These are phyloP conservation scores for Andrena praecox DNA, from an alignment of 2,888 invertebrate genomes.

Conservation along the genomic window DNA sequence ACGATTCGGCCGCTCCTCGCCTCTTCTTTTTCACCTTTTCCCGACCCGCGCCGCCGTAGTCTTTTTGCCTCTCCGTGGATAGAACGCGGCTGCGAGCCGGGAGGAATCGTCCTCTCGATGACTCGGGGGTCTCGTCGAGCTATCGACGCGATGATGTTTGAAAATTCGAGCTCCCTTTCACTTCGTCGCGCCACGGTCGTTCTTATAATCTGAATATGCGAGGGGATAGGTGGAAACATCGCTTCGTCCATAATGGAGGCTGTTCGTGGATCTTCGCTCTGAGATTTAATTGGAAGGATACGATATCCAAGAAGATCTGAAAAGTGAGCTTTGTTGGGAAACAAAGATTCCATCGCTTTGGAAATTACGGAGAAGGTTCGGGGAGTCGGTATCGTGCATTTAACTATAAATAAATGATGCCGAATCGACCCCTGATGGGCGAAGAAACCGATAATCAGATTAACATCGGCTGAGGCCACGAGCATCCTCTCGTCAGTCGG, in stretches of 20 bases:
- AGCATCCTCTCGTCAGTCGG: slow-evolving; percentile 7
- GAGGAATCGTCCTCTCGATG: not conserved
- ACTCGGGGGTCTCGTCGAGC: not conserved
- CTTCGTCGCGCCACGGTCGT: slow-evolving; percentile 59
- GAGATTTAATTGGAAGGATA: not conserved
- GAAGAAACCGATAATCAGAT: slow-evolving; percentile 46
- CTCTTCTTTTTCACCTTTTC: not conserved
- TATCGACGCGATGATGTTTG: slow-evolving; percentile 38
- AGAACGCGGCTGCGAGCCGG: not conserved
- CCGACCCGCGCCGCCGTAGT: no score
- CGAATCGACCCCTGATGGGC: not conserved
- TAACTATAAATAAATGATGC: no score
- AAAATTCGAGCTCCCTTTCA: slow-evolving; percentile 81
- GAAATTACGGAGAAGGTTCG: no score
- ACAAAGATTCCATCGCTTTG: no score
- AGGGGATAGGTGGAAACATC: no score
- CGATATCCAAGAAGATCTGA: no score
- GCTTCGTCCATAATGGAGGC: no score
- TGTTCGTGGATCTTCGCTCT: not conserved
- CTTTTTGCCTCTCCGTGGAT: not conserved
- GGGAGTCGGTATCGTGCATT: no score
- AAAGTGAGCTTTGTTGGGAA: no score
- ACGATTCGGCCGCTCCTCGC: not conserved
- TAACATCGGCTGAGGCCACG: slow-evolving; percentile 37
- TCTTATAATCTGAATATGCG: not conserved